Base-by-base conservation (phyloP, 2,113 vertebrate genomes). In the Myotis brandtii region DNA sequence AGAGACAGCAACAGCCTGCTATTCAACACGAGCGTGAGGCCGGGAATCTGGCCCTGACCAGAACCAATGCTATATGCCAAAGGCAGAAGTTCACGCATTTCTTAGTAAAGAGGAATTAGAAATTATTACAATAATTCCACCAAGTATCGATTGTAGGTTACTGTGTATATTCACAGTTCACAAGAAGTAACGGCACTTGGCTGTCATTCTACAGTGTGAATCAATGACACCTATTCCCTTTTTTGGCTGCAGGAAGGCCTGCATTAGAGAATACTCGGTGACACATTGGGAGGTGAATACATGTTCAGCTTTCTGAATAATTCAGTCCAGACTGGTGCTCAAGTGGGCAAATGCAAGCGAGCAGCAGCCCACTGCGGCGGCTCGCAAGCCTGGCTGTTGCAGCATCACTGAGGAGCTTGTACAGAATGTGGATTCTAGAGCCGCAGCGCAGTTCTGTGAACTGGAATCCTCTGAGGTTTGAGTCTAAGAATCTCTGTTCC, bases 311-410 rank as follows among this genome's bases (percentile, higher is more conserved):
- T 82, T 89, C 50, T 77, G 72, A 73, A 72, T 10, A 46, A 56
- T 1, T n/a, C 59, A 66, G 43, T n/a, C 56, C 66, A 70, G 72
- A 13, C 34, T 34, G 14, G n/a, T 1, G 21, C 21, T 23, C 62
- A 10, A 12, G 56, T 30, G 12, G 77, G 54, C 48, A 62, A 37
- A 43, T 6, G 52, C 23, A 56, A 30, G 37, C 1, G 16, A n/a
- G 9, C 13, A 43, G 17, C 12, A 23, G 7, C 30, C 34, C 3
- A 1, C 4, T 9, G 5, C 1, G 0, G 17, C 3, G 30, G 82
- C 10, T 77, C 34, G 37, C 30, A 5, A 25, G 80, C 14, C 86
- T 62, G 81, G 69, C 32, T 86, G 43, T 20, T 48, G 73, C 21
- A 64, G 48, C 70, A 70, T 21, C 48, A 59, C 2, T 0, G 56